Percentiles rank a stretch among this genome's conserved stretches.
Conservation (phyloP, 2,113 vertebrate species). For the Festucalex cinctus region DNA sequence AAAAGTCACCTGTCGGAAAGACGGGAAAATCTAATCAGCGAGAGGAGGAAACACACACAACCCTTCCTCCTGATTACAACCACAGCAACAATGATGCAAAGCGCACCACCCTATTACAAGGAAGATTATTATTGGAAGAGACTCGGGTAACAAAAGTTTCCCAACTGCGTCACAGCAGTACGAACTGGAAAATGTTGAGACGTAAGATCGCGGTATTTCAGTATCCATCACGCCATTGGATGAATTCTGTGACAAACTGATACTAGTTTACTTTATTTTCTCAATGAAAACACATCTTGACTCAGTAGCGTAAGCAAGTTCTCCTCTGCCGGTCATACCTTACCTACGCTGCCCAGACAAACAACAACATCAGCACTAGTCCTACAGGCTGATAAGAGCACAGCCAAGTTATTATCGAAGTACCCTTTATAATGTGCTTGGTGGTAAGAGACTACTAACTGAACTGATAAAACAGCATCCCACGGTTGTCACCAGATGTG, state of each 20-base stretch:
- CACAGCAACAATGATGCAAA: neutral
- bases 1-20: conserved; percentile 12
- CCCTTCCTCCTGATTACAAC: conserved; percentile 41
- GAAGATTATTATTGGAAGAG: neutral
- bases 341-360: too few species aligned
- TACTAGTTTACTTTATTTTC: neutral
- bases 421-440: neutral
- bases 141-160: neutral
- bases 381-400: neutral
- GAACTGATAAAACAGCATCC: neutral
- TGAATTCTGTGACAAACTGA: neutral
- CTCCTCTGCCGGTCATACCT: too few species aligned
- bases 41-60: conserved; percentile 45
- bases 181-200: neutral
- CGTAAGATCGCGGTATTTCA: neutral
- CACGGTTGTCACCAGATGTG: neutral
- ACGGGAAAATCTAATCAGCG: conserved; percentile 9
- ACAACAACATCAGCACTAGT: neutral
- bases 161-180: neutral
- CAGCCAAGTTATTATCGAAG: neutral
- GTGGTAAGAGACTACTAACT: neutral
- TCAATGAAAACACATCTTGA: too few species aligned
- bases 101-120: conserved; percentile 6
- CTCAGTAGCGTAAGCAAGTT: too few species aligned
- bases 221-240: neutral